Percentiles rank a stretch among this genome's conserved stretches.
Conservation (phyloP, 2,888 invertebrate genomes). For the Athalia circularis region DNA sequence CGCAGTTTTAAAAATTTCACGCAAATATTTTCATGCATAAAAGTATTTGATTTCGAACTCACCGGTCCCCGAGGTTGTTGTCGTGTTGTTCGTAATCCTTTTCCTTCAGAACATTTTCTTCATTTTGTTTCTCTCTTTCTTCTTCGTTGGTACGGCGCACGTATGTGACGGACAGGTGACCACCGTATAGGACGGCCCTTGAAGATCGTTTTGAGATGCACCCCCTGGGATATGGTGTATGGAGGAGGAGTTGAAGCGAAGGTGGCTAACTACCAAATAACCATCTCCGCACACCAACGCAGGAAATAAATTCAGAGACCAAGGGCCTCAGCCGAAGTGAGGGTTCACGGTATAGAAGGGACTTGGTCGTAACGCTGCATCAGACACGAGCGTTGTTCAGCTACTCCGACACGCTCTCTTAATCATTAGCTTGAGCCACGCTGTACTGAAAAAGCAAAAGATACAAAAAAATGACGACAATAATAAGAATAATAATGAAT, state of each 20-base stretch:
- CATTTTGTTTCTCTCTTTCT: neutral
- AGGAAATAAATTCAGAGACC: constrained; percentile 43
- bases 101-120: neutral
- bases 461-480: constrained; percentile 7
- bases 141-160: neutral
- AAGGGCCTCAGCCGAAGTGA: neutral
- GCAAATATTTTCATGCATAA: no score
- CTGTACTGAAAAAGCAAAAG: constrained; percentile 52
- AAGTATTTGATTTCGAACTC: no score
- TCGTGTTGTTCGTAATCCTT: no score
- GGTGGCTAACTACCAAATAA: constrained; percentile 46
- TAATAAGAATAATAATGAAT: no score
- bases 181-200: neutral
- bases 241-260: constrained; percentile 13
- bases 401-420: constrained; percentile 54
- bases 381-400: constrained; percentile 35
- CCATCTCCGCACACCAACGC: constrained; percentile 32
- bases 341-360: neutral
- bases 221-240: constrained; percentile 16
- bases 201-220: constrained; percentile 15
- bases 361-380: neutral
- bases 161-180: constrained; percentile 42
- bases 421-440: constrained; percentile 63
- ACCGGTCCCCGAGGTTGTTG: no score
- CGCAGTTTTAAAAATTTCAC: no score